phyloP scores from a whole-genome alignment of 2,888 invertebrate species.

The Platycheirus albimanus region DNA sequence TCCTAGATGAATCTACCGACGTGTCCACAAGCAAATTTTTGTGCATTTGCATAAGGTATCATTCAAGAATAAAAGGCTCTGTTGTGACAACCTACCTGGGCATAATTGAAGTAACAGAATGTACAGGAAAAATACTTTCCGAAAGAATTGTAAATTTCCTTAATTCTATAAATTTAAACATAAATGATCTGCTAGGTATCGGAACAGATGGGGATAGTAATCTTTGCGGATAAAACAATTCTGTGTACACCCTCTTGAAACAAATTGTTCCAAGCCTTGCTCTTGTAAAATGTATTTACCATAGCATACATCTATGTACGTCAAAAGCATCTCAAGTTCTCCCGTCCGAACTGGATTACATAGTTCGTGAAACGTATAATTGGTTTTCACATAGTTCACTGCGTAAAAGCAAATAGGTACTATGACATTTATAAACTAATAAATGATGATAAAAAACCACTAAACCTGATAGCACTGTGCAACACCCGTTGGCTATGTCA shows the following conservation, averaged over 20 bases:
- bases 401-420: constrained; percentile 10
- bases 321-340: constrained; percentile 7
- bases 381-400: constrained; percentile 15
- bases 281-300: constrained; percentile 10
- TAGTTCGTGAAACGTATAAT: constrained; percentile 13
- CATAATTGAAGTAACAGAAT: no score
- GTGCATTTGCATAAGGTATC: no score
- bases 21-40: no score
- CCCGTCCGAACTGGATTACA: constrained; percentile 12
- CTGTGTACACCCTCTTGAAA: constrained; percentile 4
- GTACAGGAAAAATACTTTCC: background rate
- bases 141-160: background rate
- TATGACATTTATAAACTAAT: background rate
- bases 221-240: constrained; percentile 15
- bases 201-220: constrained; percentile 4
- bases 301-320: constrained; percentile 17
- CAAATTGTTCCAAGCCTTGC: background rate
- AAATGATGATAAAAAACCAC: constrained; percentile 5
- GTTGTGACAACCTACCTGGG: no score
- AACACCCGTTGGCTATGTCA: no score
- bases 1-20: no score
- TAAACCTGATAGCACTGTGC: background rate
- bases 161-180: background rate
- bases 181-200: background rate
- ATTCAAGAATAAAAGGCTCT: no score